Evolutionary conservation across 2,797 vertebrate species (phyloP), one percentile per base, ranked within the genome.

Genomic region (Pterois miles): DNA sequence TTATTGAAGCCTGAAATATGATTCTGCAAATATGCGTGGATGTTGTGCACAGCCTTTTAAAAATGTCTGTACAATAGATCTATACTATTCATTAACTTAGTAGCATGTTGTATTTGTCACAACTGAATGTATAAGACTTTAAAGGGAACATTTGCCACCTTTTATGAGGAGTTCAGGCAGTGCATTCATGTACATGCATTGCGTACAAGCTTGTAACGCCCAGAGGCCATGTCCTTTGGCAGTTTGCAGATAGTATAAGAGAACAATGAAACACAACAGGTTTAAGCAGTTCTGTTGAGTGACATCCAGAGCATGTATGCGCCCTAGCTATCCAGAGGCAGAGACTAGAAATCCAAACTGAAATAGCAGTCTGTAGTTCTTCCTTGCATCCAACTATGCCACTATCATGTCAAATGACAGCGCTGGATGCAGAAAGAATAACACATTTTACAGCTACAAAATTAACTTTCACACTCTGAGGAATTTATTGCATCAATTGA

Each of bases 1-100:
- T 40, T 38, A 25, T 0, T 23, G 6, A 83, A 86, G 56, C 60
- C 20, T 73, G 79, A 73, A 86, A 85, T 67, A 76, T 73, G 75
- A 59, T 80, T 89, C 78, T 70, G 71, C 76, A 60, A 56, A 71
- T 6, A 23, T 38, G 48, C 6, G 33, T 4, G 5, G 9, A 36
- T 25, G 36, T 12, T 4, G 1, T 6, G 3, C 10, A 40, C 16
- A 50, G 8, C 54, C 20, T 4, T 48, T 11, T 4, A 10, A 34
- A 34, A 3, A 40, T 50, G 22, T 34, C 4, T 31, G 16, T 31
- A 11, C 5, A 43, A 23, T 11, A 56, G 23, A 67, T 23, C 18
- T 27, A 11, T 1, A 20, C 22, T 8, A 18, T 4, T 46, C 3
- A 18, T 14, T 10, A 23, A 20, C 8, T 29, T 22, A 27, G 16